Conservation (phyloP, 2,888 invertebrate species). For the Eristalis arbustorum region DNA sequence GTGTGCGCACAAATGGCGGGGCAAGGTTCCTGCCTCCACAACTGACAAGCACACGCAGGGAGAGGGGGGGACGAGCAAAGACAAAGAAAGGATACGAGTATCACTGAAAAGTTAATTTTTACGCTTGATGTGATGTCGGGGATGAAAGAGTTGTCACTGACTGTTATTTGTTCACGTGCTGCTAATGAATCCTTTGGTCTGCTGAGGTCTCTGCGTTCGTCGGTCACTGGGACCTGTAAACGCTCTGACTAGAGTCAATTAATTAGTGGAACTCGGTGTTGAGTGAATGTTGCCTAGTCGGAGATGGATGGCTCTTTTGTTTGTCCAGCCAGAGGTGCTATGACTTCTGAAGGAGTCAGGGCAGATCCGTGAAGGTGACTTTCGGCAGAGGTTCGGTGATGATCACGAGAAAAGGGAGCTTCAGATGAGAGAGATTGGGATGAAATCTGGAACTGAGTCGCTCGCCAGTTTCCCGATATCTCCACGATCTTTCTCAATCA, state of each 20-base stretch:
- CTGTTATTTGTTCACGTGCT: conserved; percentile 59
- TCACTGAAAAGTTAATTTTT: conserved; percentile 49
- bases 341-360: too few species aligned
- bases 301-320: neutral
- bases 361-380: too few species aligned
- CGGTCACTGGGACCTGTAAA: conserved; percentile 17
- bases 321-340: neutral
- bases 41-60: neutral
- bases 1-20: conserved; percentile 48
- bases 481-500: too few species aligned
- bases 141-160: conserved; percentile 46
- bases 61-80: neutral
- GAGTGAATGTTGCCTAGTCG: neutral
- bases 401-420: too few species aligned
- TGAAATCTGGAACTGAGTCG: too few species aligned
- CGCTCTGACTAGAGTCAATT: conserved; percentile 35
- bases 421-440: too few species aligned
- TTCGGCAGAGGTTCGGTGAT: too few species aligned
- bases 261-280: neutral
- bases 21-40: conserved; percentile 53
- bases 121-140: conserved; percentile 33
- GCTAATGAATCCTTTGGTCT: conserved; percentile 49
- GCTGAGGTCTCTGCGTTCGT: neutral
- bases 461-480: too few species aligned
- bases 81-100: neutral